phyloP scores from a whole-genome alignment of 1,140 invertebrate genomes.

The Meloidogyne exigua region DNA sequence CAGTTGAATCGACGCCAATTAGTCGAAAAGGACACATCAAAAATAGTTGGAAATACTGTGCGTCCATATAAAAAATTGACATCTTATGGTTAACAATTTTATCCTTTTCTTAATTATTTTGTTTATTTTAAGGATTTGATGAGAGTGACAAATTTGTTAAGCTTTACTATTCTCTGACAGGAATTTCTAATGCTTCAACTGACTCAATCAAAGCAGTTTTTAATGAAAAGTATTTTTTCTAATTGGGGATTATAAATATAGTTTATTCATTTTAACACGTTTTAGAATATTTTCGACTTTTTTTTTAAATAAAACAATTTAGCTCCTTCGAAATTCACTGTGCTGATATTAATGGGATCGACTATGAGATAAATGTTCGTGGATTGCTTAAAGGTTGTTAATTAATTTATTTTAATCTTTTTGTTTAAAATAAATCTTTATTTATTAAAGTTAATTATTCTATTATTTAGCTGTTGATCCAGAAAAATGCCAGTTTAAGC shows the following conservation, averaged over 20 bases:
- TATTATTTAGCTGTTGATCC: conserved; percentile 33
- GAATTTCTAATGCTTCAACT: conserved; percentile 34
- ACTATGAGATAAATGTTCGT: conserved; percentile 45
- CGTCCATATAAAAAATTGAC: conserved; percentile 50
- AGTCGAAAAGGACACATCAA: neutral
- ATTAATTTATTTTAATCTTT: neutral
- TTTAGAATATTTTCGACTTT: neutral
- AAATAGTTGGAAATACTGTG: neutral
- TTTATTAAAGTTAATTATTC: no score
- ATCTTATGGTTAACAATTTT: conserved; percentile 39
- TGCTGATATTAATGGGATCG: conserved; percentile 40
- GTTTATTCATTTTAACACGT: no score
- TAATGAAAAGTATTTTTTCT: conserved; percentile 37
- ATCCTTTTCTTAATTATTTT: neutral
- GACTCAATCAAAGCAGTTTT: conserved; percentile 34
- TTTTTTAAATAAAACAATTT: conserved; percentile 16
- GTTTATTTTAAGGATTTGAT: conserved; percentile 44
- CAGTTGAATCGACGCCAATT: conserved; percentile 6
- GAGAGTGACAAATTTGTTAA: conserved; percentile 57
- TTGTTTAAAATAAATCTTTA: neutral
- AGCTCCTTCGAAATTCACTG: conserved; percentile 48
- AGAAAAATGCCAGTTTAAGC: conserved; percentile 43
- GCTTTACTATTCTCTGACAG: conserved; percentile 48
- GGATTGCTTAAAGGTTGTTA: conserved; percentile 31
- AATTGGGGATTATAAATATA: no score